Percentiles rank a stretch among this genome's conserved stretches.
Conservation (phyloP, 1,140 invertebrate genomes). For the Sitobion miscanthi region DNA sequence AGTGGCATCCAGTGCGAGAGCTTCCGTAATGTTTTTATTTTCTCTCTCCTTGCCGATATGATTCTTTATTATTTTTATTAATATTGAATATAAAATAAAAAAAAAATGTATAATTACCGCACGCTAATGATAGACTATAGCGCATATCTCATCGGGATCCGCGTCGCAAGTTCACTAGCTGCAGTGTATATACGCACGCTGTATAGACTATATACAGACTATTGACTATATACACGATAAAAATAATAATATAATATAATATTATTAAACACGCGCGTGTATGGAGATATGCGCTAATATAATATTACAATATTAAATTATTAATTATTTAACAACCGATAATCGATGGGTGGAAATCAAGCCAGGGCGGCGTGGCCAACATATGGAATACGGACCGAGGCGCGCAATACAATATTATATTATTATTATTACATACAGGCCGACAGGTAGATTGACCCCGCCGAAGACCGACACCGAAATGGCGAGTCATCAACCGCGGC, state of each 20-base stretch:
- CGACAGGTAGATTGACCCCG: neutral
- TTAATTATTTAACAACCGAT: slow-evolving; percentile 19
- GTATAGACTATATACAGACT: too few relatives aligned
- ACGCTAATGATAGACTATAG: neutral
- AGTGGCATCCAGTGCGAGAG: neutral
- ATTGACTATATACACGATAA: neutral
- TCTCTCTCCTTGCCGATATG: neutral
- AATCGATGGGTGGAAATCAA: neutral
- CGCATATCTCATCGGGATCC: neutral
- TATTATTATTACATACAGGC: neutral
- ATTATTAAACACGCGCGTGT: too few relatives aligned
- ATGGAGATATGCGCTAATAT: too few relatives aligned
- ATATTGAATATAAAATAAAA: neutral
- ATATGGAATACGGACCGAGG: neutral
- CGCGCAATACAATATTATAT: neutral
- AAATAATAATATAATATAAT: neutral
- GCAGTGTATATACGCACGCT: too few relatives aligned
- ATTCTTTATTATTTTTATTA: slow-evolving; percentile 12
- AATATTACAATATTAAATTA: neutral
- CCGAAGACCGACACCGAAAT: neutral
- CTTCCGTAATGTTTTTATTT: slow-evolving; percentile 26
- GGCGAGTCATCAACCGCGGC: neutral
- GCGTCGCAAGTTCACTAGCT: too few relatives aligned
- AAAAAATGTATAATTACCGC: neutral
- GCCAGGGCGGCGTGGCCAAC: too few relatives aligned